A percentile compares a stretch with the other conserved stretches of the same genome.
phyloP scores from a whole-genome alignment of 1,140 invertebrate species.

The Bombyx mori region ASM3026992v2 NC_085110.1:10117001-10117500 shows the following conservation, averaged over 20 bases:
- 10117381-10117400: no score
- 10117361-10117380: no score
- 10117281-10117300: background rate
- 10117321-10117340: no score
- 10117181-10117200: constrained; percentile 61
- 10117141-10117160: constrained; percentile 73
- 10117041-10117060: constrained; percentile 73
- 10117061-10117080: constrained; percentile 62
- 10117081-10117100: constrained; percentile 71
- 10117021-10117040: constrained; percentile 73
- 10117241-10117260: constrained; percentile 10
- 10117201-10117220: constrained; percentile 63
- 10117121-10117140: constrained; percentile 74
- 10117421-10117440: no score
- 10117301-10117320: background rate
- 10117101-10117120: constrained; percentile 73
- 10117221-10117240: constrained; percentile 56
- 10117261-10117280: background rate
- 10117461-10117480: no score
- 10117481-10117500: no score
- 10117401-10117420: no score
- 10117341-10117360: no score
- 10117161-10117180: constrained; percentile 72
- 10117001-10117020: constrained; percentile 74
- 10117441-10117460: no score